A percentile compares a stretch with the other conserved stretches of the same genome.
Conservation (phyloP, 2,888 invertebrate species). For the Harpalus rufipes region DNA sequence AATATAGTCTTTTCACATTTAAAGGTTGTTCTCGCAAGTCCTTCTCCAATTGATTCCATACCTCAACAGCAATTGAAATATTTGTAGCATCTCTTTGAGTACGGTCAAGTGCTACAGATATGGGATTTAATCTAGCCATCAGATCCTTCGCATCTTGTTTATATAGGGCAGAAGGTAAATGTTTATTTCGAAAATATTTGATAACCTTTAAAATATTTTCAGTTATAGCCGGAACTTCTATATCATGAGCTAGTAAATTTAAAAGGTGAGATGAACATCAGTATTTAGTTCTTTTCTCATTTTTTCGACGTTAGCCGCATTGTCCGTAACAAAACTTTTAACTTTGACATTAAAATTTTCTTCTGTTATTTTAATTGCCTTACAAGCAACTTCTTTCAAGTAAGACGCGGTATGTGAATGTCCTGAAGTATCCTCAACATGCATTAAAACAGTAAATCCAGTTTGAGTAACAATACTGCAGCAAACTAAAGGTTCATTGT, state of each 20-base stretch:
- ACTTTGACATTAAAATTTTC: conserved; percentile 42
- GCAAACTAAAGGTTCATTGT: conserved; percentile 68
- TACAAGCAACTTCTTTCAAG: conserved; percentile 10
- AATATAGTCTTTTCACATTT: conserved; percentile 33
- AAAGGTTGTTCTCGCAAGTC: conserved; percentile 55
- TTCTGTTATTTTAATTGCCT: conserved; percentile 54
- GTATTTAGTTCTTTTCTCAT: conserved; percentile 28
- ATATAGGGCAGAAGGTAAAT: conserved; percentile 64
- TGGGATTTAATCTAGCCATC: too few species aligned
- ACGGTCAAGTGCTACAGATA: too few species aligned
- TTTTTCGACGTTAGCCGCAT: conserved; percentile 22
- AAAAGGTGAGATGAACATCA: conserved; percentile 61
- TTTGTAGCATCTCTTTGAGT: too few species aligned
- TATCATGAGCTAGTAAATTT: conserved; percentile 66
- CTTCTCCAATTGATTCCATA: conserved; percentile 69
- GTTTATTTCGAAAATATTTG: conserved; percentile 67
- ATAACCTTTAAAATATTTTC: conserved; percentile 65
- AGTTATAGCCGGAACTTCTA: conserved; percentile 61
- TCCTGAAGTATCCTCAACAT: too few species aligned
- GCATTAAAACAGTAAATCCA: background rate
- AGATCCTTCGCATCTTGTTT: conserved; percentile 33
- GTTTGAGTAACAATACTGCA: conserved; percentile 60
- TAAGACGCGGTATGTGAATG: too few species aligned
- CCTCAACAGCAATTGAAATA: conserved; percentile 55
- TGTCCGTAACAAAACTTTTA: conserved; percentile 32